A percentile compares a stretch with the other conserved stretches of the same genome.
These are phyloP conservation scores for Aldrovandia affinis DNA, from an alignment of 2,797 vertebrate genomes.

Conservation along the genomic window DNA sequence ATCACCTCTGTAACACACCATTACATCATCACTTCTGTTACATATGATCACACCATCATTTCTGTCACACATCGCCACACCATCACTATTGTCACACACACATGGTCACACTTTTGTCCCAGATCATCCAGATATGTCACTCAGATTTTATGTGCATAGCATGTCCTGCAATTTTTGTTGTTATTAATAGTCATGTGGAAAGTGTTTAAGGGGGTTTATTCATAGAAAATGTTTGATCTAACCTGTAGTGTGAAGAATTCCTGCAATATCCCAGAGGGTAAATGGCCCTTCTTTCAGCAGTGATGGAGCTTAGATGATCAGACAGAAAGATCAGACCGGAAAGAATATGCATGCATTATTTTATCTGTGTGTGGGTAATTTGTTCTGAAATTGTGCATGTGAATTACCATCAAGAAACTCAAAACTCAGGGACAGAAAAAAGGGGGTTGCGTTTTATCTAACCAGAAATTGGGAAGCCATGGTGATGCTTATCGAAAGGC, in stretches of 20 bases:
- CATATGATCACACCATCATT: not conserved
- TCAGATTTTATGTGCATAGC: not conserved
- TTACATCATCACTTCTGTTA: not conserved
- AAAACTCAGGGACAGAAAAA: not conserved
- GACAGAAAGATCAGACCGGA: not conserved
- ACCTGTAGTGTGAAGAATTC: slow-evolving; percentile 2
- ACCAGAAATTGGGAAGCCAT: not conserved
- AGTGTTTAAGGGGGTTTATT: not conserved
- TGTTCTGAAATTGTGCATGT: not conserved
- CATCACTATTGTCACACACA: not conserved
- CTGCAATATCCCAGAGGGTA: not conserved
- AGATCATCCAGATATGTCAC: not conserved
- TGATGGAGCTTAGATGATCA: slow-evolving; percentile 24
- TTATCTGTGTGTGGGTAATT: not conserved
- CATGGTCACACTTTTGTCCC: not conserved
- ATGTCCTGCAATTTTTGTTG: not conserved
- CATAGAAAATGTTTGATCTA: not conserved
- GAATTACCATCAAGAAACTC: slow-evolving; percentile 15
- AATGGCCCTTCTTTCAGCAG: slow-evolving; percentile 19
- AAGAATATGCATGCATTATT: slow-evolving; percentile 1
- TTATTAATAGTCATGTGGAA: slow-evolving; percentile 11
- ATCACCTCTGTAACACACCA: not conserved
- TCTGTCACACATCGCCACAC: not conserved
- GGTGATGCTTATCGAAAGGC: not conserved
- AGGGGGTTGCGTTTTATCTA: not conserved